A percentile compares a stretch with the other conserved stretches of the same genome.
These are phyloP conservation scores for Mobula hypostoma DNA, from an alignment of 2,113 vertebrate species.

Conservation along the genomic window DNA sequence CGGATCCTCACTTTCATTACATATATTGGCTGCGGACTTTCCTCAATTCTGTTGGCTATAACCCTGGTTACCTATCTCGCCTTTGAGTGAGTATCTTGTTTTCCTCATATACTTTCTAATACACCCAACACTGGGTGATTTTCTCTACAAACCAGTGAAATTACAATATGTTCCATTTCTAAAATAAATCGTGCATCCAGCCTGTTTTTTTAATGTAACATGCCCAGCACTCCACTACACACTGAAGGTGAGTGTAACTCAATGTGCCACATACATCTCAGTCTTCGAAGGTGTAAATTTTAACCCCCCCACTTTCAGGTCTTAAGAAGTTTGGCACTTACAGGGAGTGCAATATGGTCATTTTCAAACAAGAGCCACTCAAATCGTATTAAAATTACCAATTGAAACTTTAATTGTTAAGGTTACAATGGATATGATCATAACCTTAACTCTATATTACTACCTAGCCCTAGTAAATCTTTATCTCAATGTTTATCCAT, in stretches of 20 bases:
- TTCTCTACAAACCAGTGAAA: too few species aligned
- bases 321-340: not conserved
- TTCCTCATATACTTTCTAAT: slow-evolving; percentile 73
- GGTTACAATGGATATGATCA: too few species aligned
- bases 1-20: slow-evolving; percentile 81
- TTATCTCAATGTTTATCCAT: too few species aligned
- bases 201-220: not conserved
- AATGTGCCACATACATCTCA: not conserved
- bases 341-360: not conserved
- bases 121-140: not conserved
- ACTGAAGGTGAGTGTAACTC: not conserved
- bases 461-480: too few species aligned
- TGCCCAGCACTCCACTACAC: not conserved
- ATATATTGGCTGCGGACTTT: slow-evolving; percentile 87
- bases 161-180: not conserved
- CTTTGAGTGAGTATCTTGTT: slow-evolving; percentile 73
- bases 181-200: not conserved
- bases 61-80: slow-evolving; percentile 83
- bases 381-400: too few species aligned
- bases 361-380: not conserved
- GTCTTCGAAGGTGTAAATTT: not conserved
- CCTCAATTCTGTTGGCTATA: slow-evolving; percentile 77
- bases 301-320: not conserved
- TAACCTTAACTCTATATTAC: too few species aligned
- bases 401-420: too few species aligned